These are phyloP conservation scores for Invenusta paracnida DNA, from an alignment of 2,888 invertebrate species.

Conservation along the genomic window DNA sequence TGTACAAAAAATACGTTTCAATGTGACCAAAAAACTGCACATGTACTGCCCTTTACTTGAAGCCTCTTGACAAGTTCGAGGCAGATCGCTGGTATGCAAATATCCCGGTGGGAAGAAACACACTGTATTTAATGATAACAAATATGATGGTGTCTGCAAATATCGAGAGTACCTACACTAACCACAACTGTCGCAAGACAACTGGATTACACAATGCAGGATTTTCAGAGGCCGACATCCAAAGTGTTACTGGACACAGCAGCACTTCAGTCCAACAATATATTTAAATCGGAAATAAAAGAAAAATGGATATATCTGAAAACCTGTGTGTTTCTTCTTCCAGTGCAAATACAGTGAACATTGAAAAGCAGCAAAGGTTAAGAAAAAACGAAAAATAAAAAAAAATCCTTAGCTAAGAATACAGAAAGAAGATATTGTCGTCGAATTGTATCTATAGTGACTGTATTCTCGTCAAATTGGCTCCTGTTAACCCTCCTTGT, in stretches of 20 bases:
- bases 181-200: neutral
- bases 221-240: neutral
- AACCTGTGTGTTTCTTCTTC: too few relatives aligned
- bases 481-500: too few relatives aligned
- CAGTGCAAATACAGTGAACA: too few relatives aligned
- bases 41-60: neutral
- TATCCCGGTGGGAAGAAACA: neutral
- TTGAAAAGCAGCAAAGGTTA: too few relatives aligned
- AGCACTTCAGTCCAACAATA: neutral
- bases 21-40: neutral
- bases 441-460: too few relatives aligned
- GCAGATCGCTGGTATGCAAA: neutral
- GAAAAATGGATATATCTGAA: too few relatives aligned
- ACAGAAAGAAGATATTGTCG: too few relatives aligned
- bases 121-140: neutral
- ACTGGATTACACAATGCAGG: conserved; percentile 12
- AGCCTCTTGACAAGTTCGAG: neutral
- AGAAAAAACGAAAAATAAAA: too few relatives aligned
- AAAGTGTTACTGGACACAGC: neutral
- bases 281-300: too few relatives aligned
- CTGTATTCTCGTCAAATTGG: too few relatives aligned
- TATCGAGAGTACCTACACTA: neutral
- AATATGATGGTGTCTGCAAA: neutral
- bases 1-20: neutral
- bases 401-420: too few relatives aligned